These are phyloP conservation scores for Oscheius sp. DNA, from an alignment of 2,888 invertebrate genomes.

Conservation along the genomic window DNA sequence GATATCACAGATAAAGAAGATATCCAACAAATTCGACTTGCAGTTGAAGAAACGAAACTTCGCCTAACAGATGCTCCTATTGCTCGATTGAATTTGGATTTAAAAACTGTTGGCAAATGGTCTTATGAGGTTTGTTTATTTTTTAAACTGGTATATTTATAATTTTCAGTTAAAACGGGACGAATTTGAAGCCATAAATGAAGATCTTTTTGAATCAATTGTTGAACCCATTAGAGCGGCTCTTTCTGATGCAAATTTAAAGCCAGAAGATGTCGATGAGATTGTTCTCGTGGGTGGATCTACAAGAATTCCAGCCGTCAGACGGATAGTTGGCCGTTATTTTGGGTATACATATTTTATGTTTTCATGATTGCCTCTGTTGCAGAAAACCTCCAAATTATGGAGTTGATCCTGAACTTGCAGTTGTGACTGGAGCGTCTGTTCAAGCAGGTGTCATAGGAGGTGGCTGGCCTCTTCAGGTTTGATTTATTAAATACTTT, in stretches of 20 bases:
- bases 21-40: conserved; percentile 74
- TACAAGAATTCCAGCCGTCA: conserved; percentile 76
- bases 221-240: conserved; percentile 75
- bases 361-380: background rate
- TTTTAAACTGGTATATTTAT: background rate
- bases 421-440: conserved; percentile 76
- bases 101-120: conserved; percentile 71
- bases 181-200: conserved; percentile 75
- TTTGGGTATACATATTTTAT: conserved; percentile 67
- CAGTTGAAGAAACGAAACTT: conserved; percentile 75
- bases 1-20: conserved; percentile 74
- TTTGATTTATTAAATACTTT: conserved; percentile 63
- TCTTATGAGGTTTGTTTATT: conserved; percentile 55
- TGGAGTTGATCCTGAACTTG: conserved; percentile 76
- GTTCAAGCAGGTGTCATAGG: conserved; percentile 77
- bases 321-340: conserved; percentile 74
- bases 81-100: conserved; percentile 69
- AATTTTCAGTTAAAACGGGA: conserved; percentile 72
- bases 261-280: conserved; percentile 74
- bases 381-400: conserved; percentile 72
- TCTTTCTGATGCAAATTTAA: conserved; percentile 67
- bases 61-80: conserved; percentile 50
- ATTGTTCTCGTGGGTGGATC: conserved; percentile 77
- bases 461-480: conserved; percentile 77
- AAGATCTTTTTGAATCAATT: conserved; percentile 75